A percentile compares a stretch with the other conserved stretches of the same genome.
These are phyloP conservation scores for Tenodera sinensis DNA, from an alignment of 2,888 invertebrate genomes.

Conservation along the genomic window DNA sequence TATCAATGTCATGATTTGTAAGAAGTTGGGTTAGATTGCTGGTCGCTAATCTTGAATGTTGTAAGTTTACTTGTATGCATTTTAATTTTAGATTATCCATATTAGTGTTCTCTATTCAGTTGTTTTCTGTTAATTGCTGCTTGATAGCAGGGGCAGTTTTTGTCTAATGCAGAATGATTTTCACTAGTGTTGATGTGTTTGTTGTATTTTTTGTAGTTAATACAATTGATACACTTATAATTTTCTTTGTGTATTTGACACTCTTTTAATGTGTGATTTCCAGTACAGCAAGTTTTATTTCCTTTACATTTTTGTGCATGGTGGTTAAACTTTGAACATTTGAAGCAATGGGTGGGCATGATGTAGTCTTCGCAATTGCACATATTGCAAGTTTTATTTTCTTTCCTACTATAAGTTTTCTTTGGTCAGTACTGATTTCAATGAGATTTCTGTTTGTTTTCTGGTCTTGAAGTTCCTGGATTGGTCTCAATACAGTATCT, in stretches of 20 bases:
- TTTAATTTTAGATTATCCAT: not conserved
- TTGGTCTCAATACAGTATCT: no score
- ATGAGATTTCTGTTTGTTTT: no score
- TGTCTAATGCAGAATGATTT: not conserved
- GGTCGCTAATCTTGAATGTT: not conserved
- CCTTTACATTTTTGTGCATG: not conserved
- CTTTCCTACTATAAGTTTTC: no score
- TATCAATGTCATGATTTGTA: conserved; percentile 6
- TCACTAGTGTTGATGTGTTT: not conserved
- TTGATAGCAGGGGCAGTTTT: not conserved
- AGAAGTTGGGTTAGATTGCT: not conserved
- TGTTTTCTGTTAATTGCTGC: not conserved
- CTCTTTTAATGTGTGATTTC: not conserved
- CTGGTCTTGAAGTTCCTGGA: no score
- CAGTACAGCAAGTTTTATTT: not conserved
- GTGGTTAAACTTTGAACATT: not conserved
- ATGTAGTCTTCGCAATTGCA: no score
- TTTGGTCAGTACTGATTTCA: no score
- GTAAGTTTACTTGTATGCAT: not conserved
- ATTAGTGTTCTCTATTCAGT: not conserved
- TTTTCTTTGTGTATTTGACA: not conserved
- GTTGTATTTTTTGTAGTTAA: not conserved
- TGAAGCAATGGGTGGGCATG: no score
- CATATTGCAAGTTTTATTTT: no score
- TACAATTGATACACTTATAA: no score